Evolutionary conservation across 2,797 vertebrate species (phyloP).

Genomic region (Hemibagrus guttatus): DNA sequence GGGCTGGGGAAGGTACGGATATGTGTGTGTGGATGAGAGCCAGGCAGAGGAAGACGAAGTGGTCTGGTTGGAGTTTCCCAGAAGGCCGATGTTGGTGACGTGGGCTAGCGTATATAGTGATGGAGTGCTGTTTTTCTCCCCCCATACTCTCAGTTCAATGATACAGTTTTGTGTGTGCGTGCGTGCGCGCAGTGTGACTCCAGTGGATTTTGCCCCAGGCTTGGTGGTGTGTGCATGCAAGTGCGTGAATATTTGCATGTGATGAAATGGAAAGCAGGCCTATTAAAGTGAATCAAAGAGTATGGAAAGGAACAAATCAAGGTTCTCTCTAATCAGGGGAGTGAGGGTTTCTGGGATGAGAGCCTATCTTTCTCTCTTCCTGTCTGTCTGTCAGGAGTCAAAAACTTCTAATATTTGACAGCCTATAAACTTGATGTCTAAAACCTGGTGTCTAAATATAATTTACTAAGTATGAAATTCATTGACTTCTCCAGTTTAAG

Average conservation of each 20-base stretch:
- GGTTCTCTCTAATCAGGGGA: not conserved
- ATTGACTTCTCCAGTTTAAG: not conserved
- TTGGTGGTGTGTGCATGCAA: not conserved
- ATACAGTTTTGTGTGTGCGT: not conserved
- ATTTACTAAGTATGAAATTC: not conserved
- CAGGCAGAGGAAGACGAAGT: not conserved
- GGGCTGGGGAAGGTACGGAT: not conserved
- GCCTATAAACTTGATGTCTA: not conserved
- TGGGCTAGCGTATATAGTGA: not conserved
- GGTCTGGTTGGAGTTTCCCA: conserved; percentile 14
- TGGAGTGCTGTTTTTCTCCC: not conserved
- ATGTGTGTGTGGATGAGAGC: conserved; percentile 17
- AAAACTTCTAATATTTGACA: not conserved
- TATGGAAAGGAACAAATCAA: not conserved
- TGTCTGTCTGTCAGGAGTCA: not conserved
- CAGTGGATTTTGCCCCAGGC: not conserved
- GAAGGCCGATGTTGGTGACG: not conserved
- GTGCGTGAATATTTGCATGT: not conserved
- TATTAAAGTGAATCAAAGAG: not conserved
- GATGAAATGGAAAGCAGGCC: not conserved
- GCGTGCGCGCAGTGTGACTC: not conserved
- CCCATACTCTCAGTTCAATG: not conserved
- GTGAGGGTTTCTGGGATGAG: not conserved
- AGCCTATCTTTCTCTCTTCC: not conserved
- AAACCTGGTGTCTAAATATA: no score